Percentiles rank a stretch among this genome's conserved stretches.
phyloP scores from a whole-genome alignment of 1,140 invertebrate species.

The Bombus picipes region DNA sequence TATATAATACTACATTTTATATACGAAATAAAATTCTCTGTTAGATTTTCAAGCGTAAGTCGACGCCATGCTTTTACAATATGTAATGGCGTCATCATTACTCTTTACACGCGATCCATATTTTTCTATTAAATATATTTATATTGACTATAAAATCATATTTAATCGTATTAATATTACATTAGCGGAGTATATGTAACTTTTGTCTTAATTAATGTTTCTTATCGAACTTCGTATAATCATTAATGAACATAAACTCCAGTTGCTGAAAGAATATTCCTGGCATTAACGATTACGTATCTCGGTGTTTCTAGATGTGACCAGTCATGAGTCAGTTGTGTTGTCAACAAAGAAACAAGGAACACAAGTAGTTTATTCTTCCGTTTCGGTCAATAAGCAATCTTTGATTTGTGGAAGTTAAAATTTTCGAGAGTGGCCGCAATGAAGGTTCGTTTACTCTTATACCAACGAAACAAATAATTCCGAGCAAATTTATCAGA shows the following conservation, averaged over 20 bases:
- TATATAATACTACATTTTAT: neutral
- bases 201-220: neutral
- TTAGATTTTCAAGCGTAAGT: neutral
- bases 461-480: neutral
- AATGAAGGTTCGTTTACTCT: neutral
- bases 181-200: too few relatives aligned
- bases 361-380: neutral
- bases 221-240: neutral
- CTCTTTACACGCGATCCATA: neutral
- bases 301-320: neutral
- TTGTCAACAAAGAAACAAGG: constrained; percentile 37
- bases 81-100: neutral
- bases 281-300: neutral
- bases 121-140: too few relatives aligned
- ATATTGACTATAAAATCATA: neutral
- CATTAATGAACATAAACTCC: neutral
- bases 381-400: constrained; percentile 3
- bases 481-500: neutral
- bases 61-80: neutral
- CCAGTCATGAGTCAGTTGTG: constrained; percentile 5
- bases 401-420: neutral
- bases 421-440: neutral
- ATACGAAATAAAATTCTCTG: neutral
- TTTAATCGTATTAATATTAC: too few relatives aligned
- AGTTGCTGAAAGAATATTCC: neutral